Percentiles rank a stretch among this genome's conserved stretches.
Conservation (phyloP, 1,140 invertebrate genomes). For the Ceratina calcarata region DNA sequence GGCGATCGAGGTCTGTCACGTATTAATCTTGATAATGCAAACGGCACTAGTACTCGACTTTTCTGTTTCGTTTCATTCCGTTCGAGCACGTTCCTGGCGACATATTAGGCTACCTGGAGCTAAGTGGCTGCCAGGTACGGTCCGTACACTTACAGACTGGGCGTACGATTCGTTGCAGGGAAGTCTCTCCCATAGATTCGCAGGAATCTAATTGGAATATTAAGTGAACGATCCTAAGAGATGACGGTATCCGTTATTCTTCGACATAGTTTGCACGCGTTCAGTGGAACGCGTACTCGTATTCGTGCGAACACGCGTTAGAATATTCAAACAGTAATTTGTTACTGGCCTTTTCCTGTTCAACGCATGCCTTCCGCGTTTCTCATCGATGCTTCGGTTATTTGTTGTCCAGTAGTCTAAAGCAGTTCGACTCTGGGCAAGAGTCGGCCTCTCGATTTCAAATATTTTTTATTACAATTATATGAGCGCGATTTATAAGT, state of each 20-base stretch:
- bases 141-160: constrained; percentile 17
- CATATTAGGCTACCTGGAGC: constrained; percentile 57
- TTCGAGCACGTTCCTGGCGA: constrained; percentile 34
- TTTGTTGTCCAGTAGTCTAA: neutral
- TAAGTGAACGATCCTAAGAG: neutral
- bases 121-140: constrained; percentile 33
- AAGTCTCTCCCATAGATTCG: constrained; percentile 14
- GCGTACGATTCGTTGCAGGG: constrained; percentile 32
- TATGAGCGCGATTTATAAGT: too few species aligned
- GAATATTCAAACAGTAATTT: neutral
- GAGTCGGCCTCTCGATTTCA: too few species aligned
- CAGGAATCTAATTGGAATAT: constrained; percentile 23
- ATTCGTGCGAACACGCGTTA: constrained; percentile 3
- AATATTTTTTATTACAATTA: too few species aligned
- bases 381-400: neutral
- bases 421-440: neutral
- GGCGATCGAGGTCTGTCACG: neutral
- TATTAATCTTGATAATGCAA: constrained; percentile 39
- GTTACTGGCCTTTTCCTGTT: neutral
- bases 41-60: constrained; percentile 40
- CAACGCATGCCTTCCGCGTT: neutral
- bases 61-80: constrained; percentile 32
- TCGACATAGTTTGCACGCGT: neutral
- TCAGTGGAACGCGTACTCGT: neutral
- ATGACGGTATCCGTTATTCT: constrained; percentile 21